Percentiles rank a stretch among this genome's conserved stretches.
phyloP scores from a whole-genome alignment of 2,113 vertebrate species.

The Gorilla gorilla region DNA sequence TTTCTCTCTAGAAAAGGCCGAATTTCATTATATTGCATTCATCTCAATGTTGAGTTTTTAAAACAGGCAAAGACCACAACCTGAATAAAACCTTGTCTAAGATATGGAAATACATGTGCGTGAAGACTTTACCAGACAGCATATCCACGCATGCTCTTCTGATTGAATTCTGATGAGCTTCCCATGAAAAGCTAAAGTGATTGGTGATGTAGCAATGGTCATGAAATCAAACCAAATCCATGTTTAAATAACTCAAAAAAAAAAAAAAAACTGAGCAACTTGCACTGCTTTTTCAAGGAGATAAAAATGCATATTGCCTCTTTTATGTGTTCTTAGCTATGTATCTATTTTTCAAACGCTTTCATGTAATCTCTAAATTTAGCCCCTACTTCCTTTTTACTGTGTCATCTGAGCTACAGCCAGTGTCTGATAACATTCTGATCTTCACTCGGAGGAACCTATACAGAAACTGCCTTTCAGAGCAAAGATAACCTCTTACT shows the following conservation, averaged over 20 bases:
- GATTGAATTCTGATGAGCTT: constrained; percentile 21
- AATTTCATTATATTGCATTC: background rate
- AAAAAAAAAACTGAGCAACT: background rate
- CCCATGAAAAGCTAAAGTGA: background rate
- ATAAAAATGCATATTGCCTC: constrained; percentile 23
- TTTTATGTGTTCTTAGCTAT: constrained; percentile 28
- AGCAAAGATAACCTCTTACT: background rate
- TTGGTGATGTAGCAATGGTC: background rate
- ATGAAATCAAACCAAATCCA: constrained; percentile 17
- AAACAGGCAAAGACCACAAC: background rate
- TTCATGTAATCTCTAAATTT: constrained; percentile 67
- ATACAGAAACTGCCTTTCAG: background rate
- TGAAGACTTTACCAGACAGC: background rate
- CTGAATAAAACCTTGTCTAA: background rate
- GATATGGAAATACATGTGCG: background rate
- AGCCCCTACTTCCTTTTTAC: constrained; percentile 45
- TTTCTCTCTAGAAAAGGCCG: background rate
- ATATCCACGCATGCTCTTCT: background rate
- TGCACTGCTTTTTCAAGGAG: background rate
- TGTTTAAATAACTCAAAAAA: constrained; percentile 16
- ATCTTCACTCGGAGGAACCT: constrained; percentile 18
- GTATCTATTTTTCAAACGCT: constrained; percentile 46
- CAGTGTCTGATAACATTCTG: constrained; percentile 33
- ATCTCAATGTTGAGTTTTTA: background rate
- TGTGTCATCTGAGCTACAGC: constrained; percentile 11